phyloP scores from a whole-genome alignment of 2,797 vertebrate species.

The Trachurus trachurus region DNA sequence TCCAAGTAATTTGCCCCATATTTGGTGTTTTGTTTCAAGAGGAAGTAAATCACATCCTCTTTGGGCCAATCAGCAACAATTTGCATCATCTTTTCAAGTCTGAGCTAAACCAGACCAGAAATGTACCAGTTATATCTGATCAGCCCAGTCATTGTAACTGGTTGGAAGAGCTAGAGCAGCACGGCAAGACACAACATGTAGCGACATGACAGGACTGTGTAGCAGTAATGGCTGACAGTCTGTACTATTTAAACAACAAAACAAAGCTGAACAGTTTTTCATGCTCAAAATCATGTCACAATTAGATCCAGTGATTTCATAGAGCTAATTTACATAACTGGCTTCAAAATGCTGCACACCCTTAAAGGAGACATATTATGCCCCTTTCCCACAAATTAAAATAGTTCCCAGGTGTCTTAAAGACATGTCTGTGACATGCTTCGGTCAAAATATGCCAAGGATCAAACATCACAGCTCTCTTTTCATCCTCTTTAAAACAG shows the following conservation, averaged over 20 bases:
- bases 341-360: not conserved
- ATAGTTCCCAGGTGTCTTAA: too few species aligned
- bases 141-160: not conserved
- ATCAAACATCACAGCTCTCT: too few species aligned
- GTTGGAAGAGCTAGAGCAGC: not conserved
- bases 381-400: too few species aligned
- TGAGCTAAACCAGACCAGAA: constrained; percentile 15
- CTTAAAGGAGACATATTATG: too few species aligned
- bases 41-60: constrained; percentile 11
- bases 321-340: not conserved
- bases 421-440: too few species aligned
- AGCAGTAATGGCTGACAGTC: not conserved
- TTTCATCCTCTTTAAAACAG: too few species aligned
- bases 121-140: not conserved
- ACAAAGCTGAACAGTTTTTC: not conserved
- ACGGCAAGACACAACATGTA: not conserved
- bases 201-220: not conserved
- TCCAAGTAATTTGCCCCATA: not conserved
- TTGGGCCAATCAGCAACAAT: constrained; percentile 4
- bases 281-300: not conserved
- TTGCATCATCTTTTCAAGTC: constrained; percentile 3
- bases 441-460: too few species aligned
- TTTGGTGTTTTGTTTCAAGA: not conserved
- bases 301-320: not conserved
- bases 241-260: not conserved